Conservation (phyloP, 2,113 vertebrate species). For the Neolamprologus falcicula region DNA sequence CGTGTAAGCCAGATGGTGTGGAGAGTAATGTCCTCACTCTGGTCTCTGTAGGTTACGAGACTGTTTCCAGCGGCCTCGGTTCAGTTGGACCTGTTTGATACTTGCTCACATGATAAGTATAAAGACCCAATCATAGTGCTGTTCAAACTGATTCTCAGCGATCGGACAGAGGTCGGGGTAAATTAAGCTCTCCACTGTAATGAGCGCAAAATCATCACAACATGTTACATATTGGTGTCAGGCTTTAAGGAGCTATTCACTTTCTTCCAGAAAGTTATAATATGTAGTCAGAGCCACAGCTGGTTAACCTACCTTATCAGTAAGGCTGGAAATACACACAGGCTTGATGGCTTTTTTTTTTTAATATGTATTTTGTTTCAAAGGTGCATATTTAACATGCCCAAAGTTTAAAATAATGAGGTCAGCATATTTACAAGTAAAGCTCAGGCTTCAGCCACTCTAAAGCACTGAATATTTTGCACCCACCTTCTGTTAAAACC, state of each 20-base stretch:
- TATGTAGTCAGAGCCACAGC: neutral
- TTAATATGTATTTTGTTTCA: neutral
- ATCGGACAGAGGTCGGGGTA: neutral
- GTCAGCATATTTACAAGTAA: neutral
- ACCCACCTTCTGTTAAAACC: neutral
- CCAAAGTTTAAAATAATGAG: neutral
- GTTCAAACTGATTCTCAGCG: neutral
- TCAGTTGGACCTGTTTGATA: slow-evolving; percentile 22
- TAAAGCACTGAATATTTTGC: neutral
- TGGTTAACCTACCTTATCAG: neutral
- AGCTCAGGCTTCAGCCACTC: neutral
- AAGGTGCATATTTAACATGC: neutral
- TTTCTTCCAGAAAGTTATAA: neutral
- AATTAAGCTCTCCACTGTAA: neutral
- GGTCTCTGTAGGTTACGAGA: slow-evolving; percentile 73
- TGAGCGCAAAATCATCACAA: neutral
- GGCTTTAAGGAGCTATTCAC: neutral
- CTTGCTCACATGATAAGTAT: neutral
- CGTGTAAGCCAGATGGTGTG: slow-evolving; percentile 32
- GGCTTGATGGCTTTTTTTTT: neutral
- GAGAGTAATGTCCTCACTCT: slow-evolving; percentile 68
- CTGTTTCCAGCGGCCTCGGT: slow-evolving; percentile 62
- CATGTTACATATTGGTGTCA: neutral
- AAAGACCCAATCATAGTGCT: neutral
- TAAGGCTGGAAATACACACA: neutral